Base-by-base conservation (phyloP, 2,113 vertebrate species). In the Apaloderma vittatum region DNA sequence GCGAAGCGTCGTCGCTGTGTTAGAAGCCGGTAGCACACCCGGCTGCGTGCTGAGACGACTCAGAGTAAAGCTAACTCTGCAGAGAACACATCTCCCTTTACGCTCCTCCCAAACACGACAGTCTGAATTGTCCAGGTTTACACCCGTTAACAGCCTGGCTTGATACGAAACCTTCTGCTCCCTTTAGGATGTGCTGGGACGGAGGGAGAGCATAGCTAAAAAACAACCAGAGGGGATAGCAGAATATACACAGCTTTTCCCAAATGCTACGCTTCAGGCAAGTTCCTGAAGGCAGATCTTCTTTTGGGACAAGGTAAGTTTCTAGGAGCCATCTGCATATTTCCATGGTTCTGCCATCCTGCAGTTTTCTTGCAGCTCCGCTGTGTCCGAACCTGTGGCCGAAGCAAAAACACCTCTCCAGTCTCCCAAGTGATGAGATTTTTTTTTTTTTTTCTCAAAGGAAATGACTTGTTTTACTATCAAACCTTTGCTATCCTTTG, bases 161-260 rank as follows among this genome's bases (percentile, higher is more conserved):
- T 78, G 62, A 85, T 77, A 73, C 2, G 0, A 67, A 81, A 62
- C 55, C 85, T 79, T 71, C 83, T 91, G 92, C 94, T 88, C 65
- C 86, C 85, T 89, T 92, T 72, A 61, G 90, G 90, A 55, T 91
- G 93, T 95, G 93, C 80, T 96, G 95, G 84, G 84, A 76, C 15
- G 19, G 54, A 88, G 88, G 93, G 80, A 95, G 88, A 91, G 91
- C 80, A 48, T 20, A 94, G 80, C 88, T 82, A 65, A 70, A 88
- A 90, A 30, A 15, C 78, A 93, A 7, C 62, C 89, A 17, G 62
- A 87, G 67, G 73, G 73, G 51, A 90, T 72, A 82, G 92, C 85
- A 92, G 84, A 70, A 72, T 52, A 76, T 40, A 51, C 78, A 52
- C 82, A 88, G 5, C 63, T 88, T 85, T 58, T 9, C 75, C 83